phyloP scores from a whole-genome alignment of 2,888 invertebrate species.

The Metallyticus violacea region DNA sequence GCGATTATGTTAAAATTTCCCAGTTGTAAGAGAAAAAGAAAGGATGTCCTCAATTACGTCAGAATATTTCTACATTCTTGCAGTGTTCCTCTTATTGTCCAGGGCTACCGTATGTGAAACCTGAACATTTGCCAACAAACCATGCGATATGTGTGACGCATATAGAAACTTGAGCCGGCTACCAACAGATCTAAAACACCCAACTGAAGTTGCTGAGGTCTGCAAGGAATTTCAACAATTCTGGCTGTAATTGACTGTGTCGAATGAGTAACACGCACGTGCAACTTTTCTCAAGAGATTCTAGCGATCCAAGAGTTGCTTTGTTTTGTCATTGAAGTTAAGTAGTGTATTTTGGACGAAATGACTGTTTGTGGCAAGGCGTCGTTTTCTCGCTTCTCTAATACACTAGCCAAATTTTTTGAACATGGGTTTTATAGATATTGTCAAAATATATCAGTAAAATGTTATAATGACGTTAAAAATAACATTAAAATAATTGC shows the following conservation, averaged over 20 bases:
- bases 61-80: neutral
- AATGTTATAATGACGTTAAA: too few relatives aligned
- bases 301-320: too few relatives aligned
- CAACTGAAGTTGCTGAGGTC: neutral
- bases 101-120: neutral
- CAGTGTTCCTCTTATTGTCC: neutral
- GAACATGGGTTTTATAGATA: too few relatives aligned
- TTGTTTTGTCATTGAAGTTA: too few relatives aligned
- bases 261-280: neutral
- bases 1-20: neutral
- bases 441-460: too few relatives aligned
- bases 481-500: too few relatives aligned
- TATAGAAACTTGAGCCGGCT: neutral
- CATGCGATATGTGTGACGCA: neutral
- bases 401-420: too few relatives aligned
- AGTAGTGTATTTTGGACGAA: too few relatives aligned
- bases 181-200: neutral
- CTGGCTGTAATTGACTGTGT: neutral
- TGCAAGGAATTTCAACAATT: neutral
- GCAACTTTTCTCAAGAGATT: neutral
- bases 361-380: too few relatives aligned
- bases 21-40: neutral
- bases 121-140: neutral
- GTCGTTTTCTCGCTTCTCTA: too few relatives aligned
- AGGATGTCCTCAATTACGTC: neutral